Evolutionary conservation across 2,113 vertebrate genomes (phyloP).

Genomic region (Misgurnus anguillicaudatus): DNA sequence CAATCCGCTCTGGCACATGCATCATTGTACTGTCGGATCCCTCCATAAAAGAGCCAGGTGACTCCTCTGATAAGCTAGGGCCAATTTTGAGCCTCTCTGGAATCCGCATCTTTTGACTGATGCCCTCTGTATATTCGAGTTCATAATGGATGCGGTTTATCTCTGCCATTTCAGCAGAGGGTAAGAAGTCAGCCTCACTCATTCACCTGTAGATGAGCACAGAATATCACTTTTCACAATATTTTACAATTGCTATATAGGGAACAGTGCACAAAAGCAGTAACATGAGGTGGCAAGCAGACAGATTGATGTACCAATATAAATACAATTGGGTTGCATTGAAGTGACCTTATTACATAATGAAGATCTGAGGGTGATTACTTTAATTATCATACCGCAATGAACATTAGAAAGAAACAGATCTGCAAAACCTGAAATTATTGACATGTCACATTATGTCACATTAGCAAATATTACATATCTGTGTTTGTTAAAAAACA

Average conservation of each 20-base stretch:
- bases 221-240: background rate
- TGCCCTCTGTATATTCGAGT: constrained; percentile 92
- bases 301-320: too few relatives aligned
- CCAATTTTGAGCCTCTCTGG: constrained; percentile 92
- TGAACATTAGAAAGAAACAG: too few relatives aligned
- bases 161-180: constrained; percentile 86
- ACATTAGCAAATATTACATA: too few relatives aligned
- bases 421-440: too few relatives aligned
- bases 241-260: too few relatives aligned
- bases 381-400: too few relatives aligned
- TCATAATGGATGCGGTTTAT: constrained; percentile 94
- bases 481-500: too few relatives aligned
- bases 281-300: too few relatives aligned
- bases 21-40: constrained; percentile 81
- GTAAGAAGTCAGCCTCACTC: constrained; percentile 81
- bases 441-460: too few relatives aligned
- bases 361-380: background rate
- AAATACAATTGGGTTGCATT: background rate
- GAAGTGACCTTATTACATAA: background rate
- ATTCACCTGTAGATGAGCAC: constrained; percentile 61
- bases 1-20: constrained; percentile 94
- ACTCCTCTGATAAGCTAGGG: constrained; percentile 73
- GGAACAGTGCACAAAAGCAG: too few relatives aligned
- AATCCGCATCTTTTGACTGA: constrained; percentile 95
- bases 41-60: constrained; percentile 66